Evolutionary conservation across 2,888 invertebrate species (phyloP).

Genomic region (Cataglyphis rosenhaueri): DNA sequence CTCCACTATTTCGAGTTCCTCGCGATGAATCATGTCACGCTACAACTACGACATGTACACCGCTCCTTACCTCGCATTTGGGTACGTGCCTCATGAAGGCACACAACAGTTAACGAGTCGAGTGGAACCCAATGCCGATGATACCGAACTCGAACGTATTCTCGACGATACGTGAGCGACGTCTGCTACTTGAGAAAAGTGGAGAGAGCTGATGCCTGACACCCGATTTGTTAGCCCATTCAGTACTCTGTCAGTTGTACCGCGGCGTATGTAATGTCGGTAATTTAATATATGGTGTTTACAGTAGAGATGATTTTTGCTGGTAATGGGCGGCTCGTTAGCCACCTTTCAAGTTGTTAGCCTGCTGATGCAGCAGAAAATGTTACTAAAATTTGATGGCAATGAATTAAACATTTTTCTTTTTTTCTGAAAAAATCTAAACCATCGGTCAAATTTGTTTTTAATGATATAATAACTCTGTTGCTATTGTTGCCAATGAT

Average conservation of each 20-base stretch:
- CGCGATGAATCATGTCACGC: conserved; percentile 73
- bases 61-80: not conserved
- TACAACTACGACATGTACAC: conserved; percentile 41
- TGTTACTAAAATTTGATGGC: not conserved
- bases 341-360: conserved; percentile 40
- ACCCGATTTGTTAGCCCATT: conserved; percentile 51
- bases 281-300: conserved; percentile 50
- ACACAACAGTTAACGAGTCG: conserved; percentile 63
- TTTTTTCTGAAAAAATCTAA: not conserved
- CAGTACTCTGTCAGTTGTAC: conserved; percentile 41
- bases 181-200: conserved; percentile 50
- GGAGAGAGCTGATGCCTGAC: conserved; percentile 42
- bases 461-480: not conserved
- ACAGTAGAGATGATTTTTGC: conserved; percentile 49
- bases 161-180: conserved; percentile 45
- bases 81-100: conserved; percentile 34
- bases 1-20: conserved; percentile 62
- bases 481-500: not conserved
- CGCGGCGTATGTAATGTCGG: conserved; percentile 40
- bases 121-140: conserved; percentile 25
- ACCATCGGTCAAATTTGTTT: not conserved
- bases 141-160: conserved; percentile 44
- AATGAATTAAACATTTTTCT: not conserved
- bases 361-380: conserved; percentile 28
- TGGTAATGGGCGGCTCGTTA: conserved; percentile 43